Evolutionary conservation across 64 coral and sea anemone species (phyloP), one percentile per base, ranked within the genome.

Genomic region (Cladopsammia gracilis): DNA sequence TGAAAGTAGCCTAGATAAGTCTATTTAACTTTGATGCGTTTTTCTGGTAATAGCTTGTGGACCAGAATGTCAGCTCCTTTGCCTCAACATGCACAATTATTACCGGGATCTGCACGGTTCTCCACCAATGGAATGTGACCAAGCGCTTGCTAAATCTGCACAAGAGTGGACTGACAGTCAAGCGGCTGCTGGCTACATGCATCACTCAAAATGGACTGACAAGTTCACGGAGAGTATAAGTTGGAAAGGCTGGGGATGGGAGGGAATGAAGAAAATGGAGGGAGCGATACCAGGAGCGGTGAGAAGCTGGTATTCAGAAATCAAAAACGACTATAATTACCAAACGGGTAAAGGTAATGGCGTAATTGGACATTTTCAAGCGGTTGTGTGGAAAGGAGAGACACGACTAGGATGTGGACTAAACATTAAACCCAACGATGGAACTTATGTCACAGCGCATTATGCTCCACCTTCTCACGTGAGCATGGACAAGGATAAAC

Each of bases 371-470:
- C 65, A 91, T 45, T 91, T 91, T 22, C 54, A 78, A 65, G 56
- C 76, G 2, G 53, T 91, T 6, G 89, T 91, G 7, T 82, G 89
- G 78, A 91, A 80, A 34, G 61, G 14, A 48, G 82, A 48, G 65
- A 56, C 48, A 7, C 81, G 78, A n/a, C 8, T 94, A 0, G 92
- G 92, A 4, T 94, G 92, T 67, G 92, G 92, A 19, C 57, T 94
- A 16, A 83, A 75, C 44, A 94, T 94, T 22, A 94, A 82, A 25
- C 25, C 25, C 4, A 58, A 20, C 7, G 85, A 88, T 83, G 92
- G 92, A 2, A 89, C 92, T 1, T 94, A 89, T 45, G 92, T 94
- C 19, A 89, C 86, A 46, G 92, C 85, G 0, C 65, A 94, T n/a
- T 94, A 88, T 20, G 75, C 85, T 9, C 92, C 92, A 59, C 56